Evolutionary conservation across 2,888 invertebrate species (phyloP).

Genomic region (Dasysyrphus albostriatus): DNA sequence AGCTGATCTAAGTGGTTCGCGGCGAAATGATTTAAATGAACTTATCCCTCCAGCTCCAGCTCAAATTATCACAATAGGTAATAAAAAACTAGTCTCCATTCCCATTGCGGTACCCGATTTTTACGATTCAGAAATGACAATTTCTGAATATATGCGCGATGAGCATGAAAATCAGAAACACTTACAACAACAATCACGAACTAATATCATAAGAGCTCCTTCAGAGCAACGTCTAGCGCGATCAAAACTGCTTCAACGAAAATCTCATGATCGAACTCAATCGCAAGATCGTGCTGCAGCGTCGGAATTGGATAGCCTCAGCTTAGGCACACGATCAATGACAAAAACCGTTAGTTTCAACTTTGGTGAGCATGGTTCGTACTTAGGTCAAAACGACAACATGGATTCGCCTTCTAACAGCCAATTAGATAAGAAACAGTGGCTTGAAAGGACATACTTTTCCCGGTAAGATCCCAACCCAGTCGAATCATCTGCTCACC

Average conservation of each 20-base stretch:
- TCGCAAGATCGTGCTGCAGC: slow-evolving; percentile 81
- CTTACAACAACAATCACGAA: slow-evolving; percentile 75
- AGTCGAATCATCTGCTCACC: slow-evolving; percentile 71
- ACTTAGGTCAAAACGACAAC: slow-evolving; percentile 79
- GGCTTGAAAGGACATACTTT: slow-evolving; percentile 82
- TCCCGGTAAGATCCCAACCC: slow-evolving; percentile 82
- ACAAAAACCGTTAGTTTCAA: slow-evolving; percentile 84
- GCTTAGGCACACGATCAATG: slow-evolving; percentile 78
- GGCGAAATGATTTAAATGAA: slow-evolving; percentile 42
- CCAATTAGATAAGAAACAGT: slow-evolving; percentile 80
- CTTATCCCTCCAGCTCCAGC: slow-evolving; percentile 29
- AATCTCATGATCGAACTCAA: slow-evolving; percentile 81
- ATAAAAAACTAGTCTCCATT: slow-evolving; percentile 67
- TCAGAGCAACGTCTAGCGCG: slow-evolving; percentile 80
- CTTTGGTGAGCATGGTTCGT: slow-evolving; percentile 83
- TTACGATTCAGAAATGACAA: slow-evolving; percentile 53
- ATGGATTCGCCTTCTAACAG: slow-evolving; percentile 78
- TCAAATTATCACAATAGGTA: slow-evolving; percentile 34
- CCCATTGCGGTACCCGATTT: slow-evolving; percentile 59
- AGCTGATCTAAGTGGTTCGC: slow-evolving; percentile 44
- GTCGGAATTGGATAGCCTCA: slow-evolving; percentile 79
- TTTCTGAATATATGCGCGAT: slow-evolving; percentile 51
- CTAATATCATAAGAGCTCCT: slow-evolving; percentile 76
- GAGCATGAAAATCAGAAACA: slow-evolving; percentile 57
- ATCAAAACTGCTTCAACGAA: slow-evolving; percentile 78